A percentile compares a stretch with the other conserved stretches of the same genome.
These are phyloP conservation scores for Enteromius anoplus DNA, from an alignment of 2,797 vertebrate species.

Conservation along the genomic window DNA sequence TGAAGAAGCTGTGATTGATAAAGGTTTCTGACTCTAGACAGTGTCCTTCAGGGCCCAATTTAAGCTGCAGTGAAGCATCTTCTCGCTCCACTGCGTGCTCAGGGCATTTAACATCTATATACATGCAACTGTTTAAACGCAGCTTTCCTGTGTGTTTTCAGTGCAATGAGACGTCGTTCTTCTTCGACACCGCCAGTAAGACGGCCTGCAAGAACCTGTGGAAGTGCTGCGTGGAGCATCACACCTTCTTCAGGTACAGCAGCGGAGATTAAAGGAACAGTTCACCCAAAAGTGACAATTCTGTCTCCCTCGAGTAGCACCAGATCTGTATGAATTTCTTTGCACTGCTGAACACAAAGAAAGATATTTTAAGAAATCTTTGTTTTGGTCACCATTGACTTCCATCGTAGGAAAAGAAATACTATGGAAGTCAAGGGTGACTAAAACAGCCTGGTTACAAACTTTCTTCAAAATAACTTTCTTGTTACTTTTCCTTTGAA, in stretches of 20 bases:
- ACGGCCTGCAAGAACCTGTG: conserved; percentile 85
- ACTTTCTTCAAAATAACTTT: too few species aligned
- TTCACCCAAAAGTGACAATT: too few species aligned
- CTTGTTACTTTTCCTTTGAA: not conserved
- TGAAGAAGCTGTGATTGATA: conserved; percentile 37
- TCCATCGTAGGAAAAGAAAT: too few species aligned
- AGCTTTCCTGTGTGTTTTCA: conserved; percentile 59
- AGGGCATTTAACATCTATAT: not conserved
- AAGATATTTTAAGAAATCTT: too few species aligned
- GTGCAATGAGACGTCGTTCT: conserved; percentile 90
- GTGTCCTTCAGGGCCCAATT: conserved; percentile 30
- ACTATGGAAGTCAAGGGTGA: too few species aligned
- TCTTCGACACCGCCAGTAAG: conserved; percentile 86
- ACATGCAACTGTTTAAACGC: not conserved
- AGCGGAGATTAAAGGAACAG: not conserved
- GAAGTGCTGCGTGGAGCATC: conserved; percentile 89
- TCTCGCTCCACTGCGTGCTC: not conserved
- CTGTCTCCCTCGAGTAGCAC: too few species aligned
- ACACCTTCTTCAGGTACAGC: conserved; percentile 83
- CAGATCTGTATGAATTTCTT: too few species aligned
- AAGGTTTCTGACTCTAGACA: conserved; percentile 19
- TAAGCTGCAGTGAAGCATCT: conserved; percentile 4
- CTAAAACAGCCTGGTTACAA: too few species aligned
- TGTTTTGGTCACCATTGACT: too few species aligned
- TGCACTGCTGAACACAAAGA: too few species aligned